These are phyloP conservation scores for Protophormia terraenovae DNA, from an alignment of 2,888 invertebrate genomes.

Conservation along the genomic window DNA sequence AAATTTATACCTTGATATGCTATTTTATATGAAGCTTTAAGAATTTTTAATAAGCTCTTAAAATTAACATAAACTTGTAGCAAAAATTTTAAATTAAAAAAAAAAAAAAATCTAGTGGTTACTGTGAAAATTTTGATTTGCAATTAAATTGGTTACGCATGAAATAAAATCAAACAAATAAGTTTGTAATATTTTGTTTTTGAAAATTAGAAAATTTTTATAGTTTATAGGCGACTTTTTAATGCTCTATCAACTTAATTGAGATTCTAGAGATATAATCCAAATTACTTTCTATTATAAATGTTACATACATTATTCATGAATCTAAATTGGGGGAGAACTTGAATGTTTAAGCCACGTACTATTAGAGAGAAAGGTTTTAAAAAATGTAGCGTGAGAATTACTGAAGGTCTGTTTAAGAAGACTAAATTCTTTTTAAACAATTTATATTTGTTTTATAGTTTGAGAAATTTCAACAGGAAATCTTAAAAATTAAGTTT, in stretches of 20 bases:
- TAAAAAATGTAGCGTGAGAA: not conserved
- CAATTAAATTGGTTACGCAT: conserved; percentile 39
- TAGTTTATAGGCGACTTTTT: not conserved
- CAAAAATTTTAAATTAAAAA: not conserved
- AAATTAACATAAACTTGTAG: not conserved
- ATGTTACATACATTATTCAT: not conserved
- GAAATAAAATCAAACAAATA: not conserved
- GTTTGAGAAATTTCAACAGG: too few relatives aligned
- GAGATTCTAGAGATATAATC: not conserved
- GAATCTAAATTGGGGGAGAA: not conserved
- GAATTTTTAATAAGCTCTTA: not conserved
- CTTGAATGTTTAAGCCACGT: not conserved
- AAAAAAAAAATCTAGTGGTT: not conserved
- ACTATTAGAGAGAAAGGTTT: not conserved
- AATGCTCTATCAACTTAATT: not conserved
- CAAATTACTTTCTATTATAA: not conserved
- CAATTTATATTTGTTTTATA: too few relatives aligned
- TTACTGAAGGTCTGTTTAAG: not conserved
- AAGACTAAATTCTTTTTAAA: not conserved
- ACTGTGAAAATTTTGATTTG: conserved; percentile 46
- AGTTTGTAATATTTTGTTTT: not conserved
- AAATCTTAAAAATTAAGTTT: too few relatives aligned
- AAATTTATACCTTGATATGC: not conserved
- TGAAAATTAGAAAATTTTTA: not conserved
- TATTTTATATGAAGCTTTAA: not conserved